Conservation (phyloP, 2,797 vertebrate genomes). For the Orestias chungarensis region DNA sequence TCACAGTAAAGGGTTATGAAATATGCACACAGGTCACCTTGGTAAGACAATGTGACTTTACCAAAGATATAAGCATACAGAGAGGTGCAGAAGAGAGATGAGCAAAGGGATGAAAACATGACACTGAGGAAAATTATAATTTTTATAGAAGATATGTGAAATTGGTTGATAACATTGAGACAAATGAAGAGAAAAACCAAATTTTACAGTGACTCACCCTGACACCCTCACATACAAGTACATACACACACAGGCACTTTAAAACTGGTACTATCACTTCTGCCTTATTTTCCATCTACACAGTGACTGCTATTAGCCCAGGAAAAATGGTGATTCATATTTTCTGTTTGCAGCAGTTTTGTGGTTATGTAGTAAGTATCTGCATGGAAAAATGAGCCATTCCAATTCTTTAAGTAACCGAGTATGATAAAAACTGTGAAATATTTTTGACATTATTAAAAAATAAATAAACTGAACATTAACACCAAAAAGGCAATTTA, state of each 20-base stretch:
- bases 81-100: not conserved
- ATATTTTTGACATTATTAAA: not conserved
- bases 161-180: conserved; percentile 21
- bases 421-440: not conserved
- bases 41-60: not conserved
- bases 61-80: not conserved
- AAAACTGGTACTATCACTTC: conserved; percentile 29
- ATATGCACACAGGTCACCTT: not conserved
- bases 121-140: not conserved
- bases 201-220: conserved; percentile 8
- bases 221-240: no score
- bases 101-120: not conserved
- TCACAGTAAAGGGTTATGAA: not conserved
- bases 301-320: conserved; percentile 18
- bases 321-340: conserved; percentile 15
- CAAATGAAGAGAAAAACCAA: conserved; percentile 35
- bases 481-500: not conserved
- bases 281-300: conserved; percentile 31
- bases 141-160: not conserved
- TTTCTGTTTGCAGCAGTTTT: conserved; percentile 1
- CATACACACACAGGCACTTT: conserved; percentile 4
- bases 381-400: not conserved
- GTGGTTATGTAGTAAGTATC: not conserved
- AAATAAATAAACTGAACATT: not conserved
- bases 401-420: not conserved